Conservation (phyloP, 23 tunicate genomes). For the Styela clava region DNA sequence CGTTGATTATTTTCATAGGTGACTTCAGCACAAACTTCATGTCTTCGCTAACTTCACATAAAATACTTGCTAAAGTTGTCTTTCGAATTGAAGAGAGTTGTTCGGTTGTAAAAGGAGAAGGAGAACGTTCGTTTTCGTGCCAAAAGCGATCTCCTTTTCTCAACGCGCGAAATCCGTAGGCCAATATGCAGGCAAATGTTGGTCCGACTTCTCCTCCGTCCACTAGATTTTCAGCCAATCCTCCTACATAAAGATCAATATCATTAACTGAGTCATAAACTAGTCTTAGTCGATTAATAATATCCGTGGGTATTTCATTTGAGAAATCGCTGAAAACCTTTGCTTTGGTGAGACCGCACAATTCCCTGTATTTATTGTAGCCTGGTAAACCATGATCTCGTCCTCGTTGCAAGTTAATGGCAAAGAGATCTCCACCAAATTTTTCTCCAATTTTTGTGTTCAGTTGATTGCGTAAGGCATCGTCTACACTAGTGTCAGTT, state of each 20-base stretch:
- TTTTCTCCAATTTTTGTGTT: conserved; percentile 16
- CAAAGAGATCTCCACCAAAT: conserved; percentile 23
- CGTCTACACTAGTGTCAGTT: conserved; percentile 50
- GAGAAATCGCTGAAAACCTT: conserved; percentile 23
- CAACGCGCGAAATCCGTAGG: conserved; percentile 56
- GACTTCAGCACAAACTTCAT: not conserved
- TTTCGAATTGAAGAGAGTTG: conserved; percentile 15
- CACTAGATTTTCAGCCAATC: conserved; percentile 50
- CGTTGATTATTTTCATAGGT: not conserved
- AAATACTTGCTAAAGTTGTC: not conserved
- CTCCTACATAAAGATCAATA: conserved; percentile 78
- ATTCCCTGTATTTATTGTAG: conserved; percentile 71
- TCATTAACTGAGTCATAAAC: conserved; percentile 52
- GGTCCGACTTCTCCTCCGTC: conserved; percentile 64
- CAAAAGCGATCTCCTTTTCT: conserved; percentile 74
- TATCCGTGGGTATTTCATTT: conserved; percentile 30
- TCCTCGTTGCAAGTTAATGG: conserved; percentile 82
- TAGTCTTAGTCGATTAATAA: conserved; percentile 2
- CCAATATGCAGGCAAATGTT: conserved; percentile 65
- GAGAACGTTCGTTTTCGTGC: conserved; percentile 42
- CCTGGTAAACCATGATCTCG: conserved; percentile 86
- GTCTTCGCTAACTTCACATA: conserved; percentile 15
- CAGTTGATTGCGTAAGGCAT: conserved; percentile 56
- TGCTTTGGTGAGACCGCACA: conserved; percentile 61
- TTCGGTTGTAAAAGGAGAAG: conserved; percentile 11